A percentile compares a stretch with the other conserved stretches of the same genome.
These are phyloP conservation scores for Riparia riparia DNA, from an alignment of 2,113 vertebrate species.

Conservation along the genomic window DNA sequence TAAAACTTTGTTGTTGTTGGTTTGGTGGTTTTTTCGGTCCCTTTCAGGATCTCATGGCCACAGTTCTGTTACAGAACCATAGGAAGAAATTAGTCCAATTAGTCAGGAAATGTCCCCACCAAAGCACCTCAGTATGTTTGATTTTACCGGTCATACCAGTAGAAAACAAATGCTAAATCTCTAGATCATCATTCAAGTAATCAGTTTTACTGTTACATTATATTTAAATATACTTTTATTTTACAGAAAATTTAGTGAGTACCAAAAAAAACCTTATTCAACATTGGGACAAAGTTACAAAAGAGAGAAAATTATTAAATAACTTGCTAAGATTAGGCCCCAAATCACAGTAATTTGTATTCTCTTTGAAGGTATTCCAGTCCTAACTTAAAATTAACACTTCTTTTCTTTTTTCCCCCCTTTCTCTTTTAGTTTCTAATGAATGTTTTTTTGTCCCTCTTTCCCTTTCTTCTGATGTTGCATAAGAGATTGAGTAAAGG, in stretches of 20 bases:
- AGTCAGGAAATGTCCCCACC: not conserved
- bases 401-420: accelerated
- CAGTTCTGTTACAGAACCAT: not conserved
- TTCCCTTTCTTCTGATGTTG: not conserved
- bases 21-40: no score
- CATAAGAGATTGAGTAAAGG: not conserved
- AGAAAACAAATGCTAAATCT: not conserved
- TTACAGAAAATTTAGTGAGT: not conserved
- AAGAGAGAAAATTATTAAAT: not conserved
- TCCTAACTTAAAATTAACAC: not conserved
- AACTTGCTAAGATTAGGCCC: not conserved
- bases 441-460: not conserved
- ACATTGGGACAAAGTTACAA: not conserved
- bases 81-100: not conserved
- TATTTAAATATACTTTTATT: not conserved
- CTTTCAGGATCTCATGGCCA: not conserved
- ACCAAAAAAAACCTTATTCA: not conserved
- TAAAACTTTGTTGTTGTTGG: not conserved
- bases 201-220: not conserved
- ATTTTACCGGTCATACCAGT: not conserved
- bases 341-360: not conserved
- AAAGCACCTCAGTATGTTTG: not conserved
- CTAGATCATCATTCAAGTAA: not conserved
- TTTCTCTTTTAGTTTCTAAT: not conserved
- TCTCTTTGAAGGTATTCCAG: not conserved